phyloP scores from a whole-genome alignment of 2,888 invertebrate species.

The Lochmaea crataegi region DNA sequence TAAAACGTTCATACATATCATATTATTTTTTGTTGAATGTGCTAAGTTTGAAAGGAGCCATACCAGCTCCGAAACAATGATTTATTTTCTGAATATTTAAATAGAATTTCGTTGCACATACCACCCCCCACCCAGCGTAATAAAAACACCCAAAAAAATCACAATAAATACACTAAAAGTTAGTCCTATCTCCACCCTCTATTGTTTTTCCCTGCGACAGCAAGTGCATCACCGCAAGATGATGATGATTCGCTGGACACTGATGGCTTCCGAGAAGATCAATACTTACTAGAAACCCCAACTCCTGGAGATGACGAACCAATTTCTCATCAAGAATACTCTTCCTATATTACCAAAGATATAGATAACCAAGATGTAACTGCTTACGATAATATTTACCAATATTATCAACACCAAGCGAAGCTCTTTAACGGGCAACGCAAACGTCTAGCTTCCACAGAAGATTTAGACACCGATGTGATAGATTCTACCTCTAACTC shows the following conservation, averaged over 20 bases:
- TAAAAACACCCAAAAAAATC: constrained; percentile 21
- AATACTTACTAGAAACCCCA: constrained; percentile 66
- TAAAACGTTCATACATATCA: constrained; percentile 50
- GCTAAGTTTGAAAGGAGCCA: constrained; percentile 46
- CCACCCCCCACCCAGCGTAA: constrained; percentile 36
- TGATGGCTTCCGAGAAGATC: constrained; percentile 68
- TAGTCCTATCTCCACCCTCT: constrained; percentile 43
- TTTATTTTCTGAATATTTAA: constrained; percentile 58
- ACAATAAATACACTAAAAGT: constrained; percentile 40
- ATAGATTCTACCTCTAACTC: constrained; percentile 65
- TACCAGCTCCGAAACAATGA: constrained; percentile 53
- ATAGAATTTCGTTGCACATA: constrained; percentile 50
- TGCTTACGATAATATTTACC: constrained; percentile 59
- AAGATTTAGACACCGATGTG: constrained; percentile 62
- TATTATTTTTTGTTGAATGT: constrained; percentile 50
- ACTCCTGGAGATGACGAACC: constrained; percentile 60
- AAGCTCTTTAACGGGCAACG: constrained; percentile 59
- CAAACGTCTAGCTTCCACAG: constrained; percentile 64
- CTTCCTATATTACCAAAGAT: constrained; percentile 47
- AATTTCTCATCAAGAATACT: constrained; percentile 42
- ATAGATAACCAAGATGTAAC: constrained; percentile 61
- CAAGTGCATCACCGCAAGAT: constrained; percentile 67
- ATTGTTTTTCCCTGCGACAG: constrained; percentile 56
- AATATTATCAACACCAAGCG: constrained; percentile 62
- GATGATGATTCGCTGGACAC: constrained; percentile 70